Base-by-base conservation (phyloP, 1,140 invertebrate species). In the Periplaneta americana region DNA sequence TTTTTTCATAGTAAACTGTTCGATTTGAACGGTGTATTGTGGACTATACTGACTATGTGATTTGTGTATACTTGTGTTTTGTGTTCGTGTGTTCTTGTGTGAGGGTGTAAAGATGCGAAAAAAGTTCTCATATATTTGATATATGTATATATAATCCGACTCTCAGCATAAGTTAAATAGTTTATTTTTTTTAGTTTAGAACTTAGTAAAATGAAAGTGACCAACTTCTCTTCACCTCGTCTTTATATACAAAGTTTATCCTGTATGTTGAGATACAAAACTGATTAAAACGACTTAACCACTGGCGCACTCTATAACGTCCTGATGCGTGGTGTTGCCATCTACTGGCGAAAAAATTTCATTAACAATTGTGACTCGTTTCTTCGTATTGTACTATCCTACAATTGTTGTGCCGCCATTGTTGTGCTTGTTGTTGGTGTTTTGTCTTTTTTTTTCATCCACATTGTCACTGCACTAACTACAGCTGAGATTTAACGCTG, bases 401-500 rank as follows among this genome's bases (percentile, higher is more conserved):
- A 28, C 22, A 66, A 66, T 28, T 66, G 48, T 28, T 28, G 48
- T 66, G n/a, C 22, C 39, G 39, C 39, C 39, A 48, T 48, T 48
- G 39, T 48, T 48, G 17, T 66, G 0, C 22, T 66, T 28, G 28
- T 66, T 66, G 8, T 66, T 66, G 48, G 48, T 66, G 48, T 66
- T 66, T 57, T n/a, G 48, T 57, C 11, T 57, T 48, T 57, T 66
- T 66, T 28, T n/a, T n/a, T n/a, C n/a, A n/a, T n/a, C 4, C 22
- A 66, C 48, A 66, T 66, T 28, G 48, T 28, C 48, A 66, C 48
- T 28, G 48, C 48, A 66, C 48, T 28, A 66, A 66, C 48, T 66
- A 66, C 22, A 66, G 48, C 48, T 66, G 48, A 66, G 8, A 66
- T 66, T 78, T 78, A 48, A n/a, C 66, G 39, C 78, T 66, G 79